These are phyloP conservation scores for Ceuthmochares aereus DNA, from an alignment of 2,113 vertebrate genomes.

Conservation along the genomic window DNA sequence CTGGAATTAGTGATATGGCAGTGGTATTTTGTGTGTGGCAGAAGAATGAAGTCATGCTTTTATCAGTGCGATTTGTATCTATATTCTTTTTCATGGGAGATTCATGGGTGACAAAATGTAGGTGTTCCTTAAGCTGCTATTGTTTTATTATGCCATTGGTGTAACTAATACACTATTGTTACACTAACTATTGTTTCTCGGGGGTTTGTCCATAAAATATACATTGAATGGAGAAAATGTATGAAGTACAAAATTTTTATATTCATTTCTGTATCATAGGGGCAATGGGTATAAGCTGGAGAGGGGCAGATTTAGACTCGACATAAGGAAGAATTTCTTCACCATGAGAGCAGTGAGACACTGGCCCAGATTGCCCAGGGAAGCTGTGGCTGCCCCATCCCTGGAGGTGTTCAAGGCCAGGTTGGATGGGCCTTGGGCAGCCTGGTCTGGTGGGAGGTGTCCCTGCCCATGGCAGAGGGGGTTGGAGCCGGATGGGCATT, in stretches of 20 bases:
- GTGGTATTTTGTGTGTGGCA: neutral
- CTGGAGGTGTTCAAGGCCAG: no score
- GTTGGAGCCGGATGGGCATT: no score
- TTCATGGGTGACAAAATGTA: constrained; percentile 25
- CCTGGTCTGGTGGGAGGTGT: no score
- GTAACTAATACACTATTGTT: neutral
- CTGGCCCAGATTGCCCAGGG: no score
- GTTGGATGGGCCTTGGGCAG: no score
- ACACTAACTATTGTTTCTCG: neutral
- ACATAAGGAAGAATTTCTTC: no score
- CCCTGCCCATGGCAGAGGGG: no score
- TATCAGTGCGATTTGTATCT: neutral
- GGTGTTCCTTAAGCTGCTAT: neutral
- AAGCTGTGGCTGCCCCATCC: no score
- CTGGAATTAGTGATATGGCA: constrained; percentile 20
- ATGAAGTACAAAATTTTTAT: neutral
- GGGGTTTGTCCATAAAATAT: neutral
- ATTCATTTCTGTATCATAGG: neutral
- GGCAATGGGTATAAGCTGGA: no score
- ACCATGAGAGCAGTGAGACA: no score
- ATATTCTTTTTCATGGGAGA: neutral
- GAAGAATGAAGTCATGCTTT: constrained; percentile 18
- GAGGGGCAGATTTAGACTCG: no score
- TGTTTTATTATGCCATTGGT: neutral
- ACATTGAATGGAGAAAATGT: neutral